Evolutionary conservation across 2,888 invertebrate species (phyloP).

Genomic region (Morpho achilles): DNA sequence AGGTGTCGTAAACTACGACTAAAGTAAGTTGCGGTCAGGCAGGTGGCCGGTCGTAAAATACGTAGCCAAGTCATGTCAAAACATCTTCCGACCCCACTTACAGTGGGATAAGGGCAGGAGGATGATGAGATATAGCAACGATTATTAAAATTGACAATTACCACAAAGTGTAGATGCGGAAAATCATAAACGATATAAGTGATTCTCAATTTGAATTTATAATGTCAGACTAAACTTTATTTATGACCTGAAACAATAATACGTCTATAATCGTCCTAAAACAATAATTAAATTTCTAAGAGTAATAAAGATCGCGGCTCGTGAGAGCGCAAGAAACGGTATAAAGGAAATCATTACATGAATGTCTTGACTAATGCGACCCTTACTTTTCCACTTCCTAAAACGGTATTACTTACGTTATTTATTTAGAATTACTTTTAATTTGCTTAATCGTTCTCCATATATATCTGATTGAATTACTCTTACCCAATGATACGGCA

Average conservation of each 20-base stretch:
- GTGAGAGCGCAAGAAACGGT: conserved; percentile 4
- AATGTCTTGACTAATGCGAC: conserved; percentile 10
- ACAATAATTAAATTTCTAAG: not conserved
- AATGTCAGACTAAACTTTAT: too few species aligned
- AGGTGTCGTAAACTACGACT: too few species aligned
- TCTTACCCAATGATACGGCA: conserved; percentile 30
- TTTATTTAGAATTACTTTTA: conserved; percentile 24
- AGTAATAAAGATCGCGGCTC: not conserved
- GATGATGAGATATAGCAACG: too few species aligned
- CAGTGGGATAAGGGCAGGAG: too few species aligned
- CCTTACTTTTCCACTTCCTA: conserved; percentile 7
- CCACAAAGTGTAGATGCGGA: too few species aligned
- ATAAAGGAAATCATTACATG: conserved; percentile 12
- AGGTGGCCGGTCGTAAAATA: too few species aligned
- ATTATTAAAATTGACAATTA: too few species aligned
- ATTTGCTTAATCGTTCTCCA: conserved; percentile 24
- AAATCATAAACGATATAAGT: too few species aligned
- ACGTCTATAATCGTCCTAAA: not conserved
- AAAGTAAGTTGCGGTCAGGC: too few species aligned
- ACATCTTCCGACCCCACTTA: too few species aligned
- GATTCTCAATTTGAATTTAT: too few species aligned
- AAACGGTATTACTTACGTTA: conserved; percentile 20
- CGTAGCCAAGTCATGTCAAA: too few species aligned
- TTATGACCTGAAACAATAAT: not conserved
- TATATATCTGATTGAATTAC: conserved; percentile 27